A percentile compares a stretch with the other conserved stretches of the same genome.
These are phyloP conservation scores for Amphimedon queenslandica DNA, from an alignment of 37 sponge, comb jelly and placozoan species.

Conservation along the genomic window DNA sequence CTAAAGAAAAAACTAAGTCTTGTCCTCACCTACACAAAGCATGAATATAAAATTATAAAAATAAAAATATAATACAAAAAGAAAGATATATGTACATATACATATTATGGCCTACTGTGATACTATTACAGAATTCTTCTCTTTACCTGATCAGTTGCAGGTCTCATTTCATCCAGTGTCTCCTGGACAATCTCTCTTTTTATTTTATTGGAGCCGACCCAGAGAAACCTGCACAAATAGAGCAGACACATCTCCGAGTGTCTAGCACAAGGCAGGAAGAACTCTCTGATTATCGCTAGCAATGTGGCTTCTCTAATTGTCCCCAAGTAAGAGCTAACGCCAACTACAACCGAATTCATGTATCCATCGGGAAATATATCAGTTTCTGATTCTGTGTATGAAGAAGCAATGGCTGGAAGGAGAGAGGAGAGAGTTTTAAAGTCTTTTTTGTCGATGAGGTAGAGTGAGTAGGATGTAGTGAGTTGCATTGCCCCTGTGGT, in stretches of 20 bases:
- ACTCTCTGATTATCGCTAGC: constrained; percentile 36
- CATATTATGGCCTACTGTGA: too few species aligned
- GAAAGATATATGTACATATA: too few species aligned
- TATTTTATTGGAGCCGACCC: constrained; percentile 31
- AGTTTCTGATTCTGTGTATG: not conserved
- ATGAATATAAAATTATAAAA: too few species aligned
- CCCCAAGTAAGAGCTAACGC: constrained; percentile 7
- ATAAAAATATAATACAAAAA: too few species aligned
- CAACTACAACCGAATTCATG: constrained; percentile 50
- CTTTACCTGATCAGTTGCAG: constrained; percentile 45
- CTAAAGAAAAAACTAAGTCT: too few species aligned
- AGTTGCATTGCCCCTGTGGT: constrained; percentile 41
- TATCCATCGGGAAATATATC: constrained; percentile 56
- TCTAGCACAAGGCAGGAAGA: constrained; percentile 57
- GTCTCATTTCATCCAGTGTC: constrained; percentile 39
- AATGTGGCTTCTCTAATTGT: constrained; percentile 20
- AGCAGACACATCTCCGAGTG: constrained; percentile 47
- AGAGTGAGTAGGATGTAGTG: constrained; percentile 35
- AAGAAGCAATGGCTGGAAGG: constrained; percentile 48
- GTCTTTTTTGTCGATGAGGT: constrained; percentile 57
- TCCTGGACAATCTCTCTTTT: constrained; percentile 23
- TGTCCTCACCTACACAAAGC: too few species aligned
- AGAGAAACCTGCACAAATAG: constrained; percentile 48
- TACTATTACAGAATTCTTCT: too few species aligned
- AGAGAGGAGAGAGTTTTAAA: constrained; percentile 27